Evolutionary conservation across 2,113 vertebrate genomes (phyloP).

Genomic region (Lipophrys pholis): DNA sequence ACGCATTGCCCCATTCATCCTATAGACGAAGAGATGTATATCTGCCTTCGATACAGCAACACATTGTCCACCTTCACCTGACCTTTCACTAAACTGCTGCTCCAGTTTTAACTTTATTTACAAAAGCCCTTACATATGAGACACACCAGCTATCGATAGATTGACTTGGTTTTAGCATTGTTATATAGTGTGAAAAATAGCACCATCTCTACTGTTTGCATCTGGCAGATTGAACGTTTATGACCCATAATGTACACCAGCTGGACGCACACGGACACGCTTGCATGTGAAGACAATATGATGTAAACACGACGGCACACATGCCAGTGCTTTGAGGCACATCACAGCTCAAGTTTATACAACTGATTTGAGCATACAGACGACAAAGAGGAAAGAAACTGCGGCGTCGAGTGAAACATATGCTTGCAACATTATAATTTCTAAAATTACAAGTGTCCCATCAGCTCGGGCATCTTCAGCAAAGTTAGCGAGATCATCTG

Average conservation of each 20-base stretch:
- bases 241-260: not conserved
- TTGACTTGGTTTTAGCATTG: too few relatives aligned
- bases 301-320: not conserved
- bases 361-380: not conserved
- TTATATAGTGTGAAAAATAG: too few relatives aligned
- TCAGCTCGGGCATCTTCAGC: too few relatives aligned
- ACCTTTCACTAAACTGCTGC: not conserved
- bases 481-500: too few relatives aligned
- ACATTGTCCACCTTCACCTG: not conserved
- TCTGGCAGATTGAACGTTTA: not conserved
- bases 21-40: too few relatives aligned
- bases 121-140: not conserved
- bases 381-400: too few relatives aligned
- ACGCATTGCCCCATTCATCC: too few relatives aligned
- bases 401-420: too few relatives aligned
- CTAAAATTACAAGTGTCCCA: too few relatives aligned
- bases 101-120: not conserved
- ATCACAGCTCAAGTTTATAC: not conserved
- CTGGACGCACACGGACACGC: not conserved
- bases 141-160: too few relatives aligned
- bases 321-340: not conserved
- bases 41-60: not conserved
- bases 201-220: not conserved
- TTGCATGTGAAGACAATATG: not conserved
- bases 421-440: too few relatives aligned